Conservation (phyloP, 2,113 vertebrate genomes). For the Sebastes schlegelii region DNA sequence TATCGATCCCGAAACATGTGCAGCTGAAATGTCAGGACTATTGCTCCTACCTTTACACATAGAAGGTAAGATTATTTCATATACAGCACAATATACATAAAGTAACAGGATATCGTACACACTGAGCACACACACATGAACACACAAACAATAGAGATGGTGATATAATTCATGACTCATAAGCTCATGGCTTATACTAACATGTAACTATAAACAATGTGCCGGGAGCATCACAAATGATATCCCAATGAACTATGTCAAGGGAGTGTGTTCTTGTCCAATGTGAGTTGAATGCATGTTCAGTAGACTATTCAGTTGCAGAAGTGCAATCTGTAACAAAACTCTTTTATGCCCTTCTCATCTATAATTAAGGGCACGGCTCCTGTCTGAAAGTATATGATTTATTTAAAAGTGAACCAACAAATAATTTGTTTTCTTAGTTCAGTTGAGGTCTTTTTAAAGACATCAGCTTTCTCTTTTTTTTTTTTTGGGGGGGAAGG, state of each 20-base stretch:
- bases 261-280: neutral
- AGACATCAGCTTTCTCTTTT: neutral
- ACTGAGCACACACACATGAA: constrained; percentile 6
- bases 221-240: constrained; percentile 2
- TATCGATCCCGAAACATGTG: neutral
- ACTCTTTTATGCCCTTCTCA: neutral
- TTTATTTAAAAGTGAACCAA: neutral
- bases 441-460: neutral
- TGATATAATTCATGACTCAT: neutral
- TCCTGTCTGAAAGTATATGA: neutral
- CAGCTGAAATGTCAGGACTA: neutral
- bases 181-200: neutral
- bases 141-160: constrained; percentile 10
- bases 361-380: neutral
- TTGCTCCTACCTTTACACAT: neutral
- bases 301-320: neutral
- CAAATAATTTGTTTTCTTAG: neutral
- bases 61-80: neutral
- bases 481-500: neutral
- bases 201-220: neutral
- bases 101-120: constrained; percentile 4
- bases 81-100: neutral
- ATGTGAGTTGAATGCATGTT: neutral
- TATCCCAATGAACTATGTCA: neutral
- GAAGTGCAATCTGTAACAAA: neutral